A percentile compares a stretch with the other conserved stretches of the same genome.
Evolutionary conservation across 2,888 invertebrate species (phyloP).

Genomic region (Tachina grossa): DNA sequence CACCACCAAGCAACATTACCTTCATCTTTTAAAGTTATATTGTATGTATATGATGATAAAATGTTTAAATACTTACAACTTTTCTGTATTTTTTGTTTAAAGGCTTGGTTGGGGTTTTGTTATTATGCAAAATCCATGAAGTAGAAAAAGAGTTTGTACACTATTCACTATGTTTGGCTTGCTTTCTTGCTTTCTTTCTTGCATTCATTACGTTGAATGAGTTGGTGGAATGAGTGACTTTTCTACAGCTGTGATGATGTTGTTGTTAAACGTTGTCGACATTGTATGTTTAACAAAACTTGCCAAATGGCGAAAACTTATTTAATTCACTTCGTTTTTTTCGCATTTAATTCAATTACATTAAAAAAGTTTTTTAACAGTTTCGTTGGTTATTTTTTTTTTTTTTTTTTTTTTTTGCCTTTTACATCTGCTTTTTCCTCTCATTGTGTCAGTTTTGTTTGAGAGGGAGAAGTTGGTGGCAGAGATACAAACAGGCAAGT

Average conservation of each 20-base stretch:
- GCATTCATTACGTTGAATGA: conserved; percentile 16
- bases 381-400: conserved; percentile 3
- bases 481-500: conserved; percentile 8
- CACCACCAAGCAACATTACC: background rate
- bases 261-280: conserved; percentile 71
- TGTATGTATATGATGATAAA: conserved; percentile 52
- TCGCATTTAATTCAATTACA: conserved; percentile 82
- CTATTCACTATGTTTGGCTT: conserved; percentile 39
- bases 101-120: conserved; percentile 60
- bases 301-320: conserved; percentile 77
- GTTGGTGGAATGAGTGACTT: conserved; percentile 14
- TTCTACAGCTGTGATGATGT: conserved; percentile 42
- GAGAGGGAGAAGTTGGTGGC: background rate
- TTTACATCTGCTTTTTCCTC: conserved; percentile 8
- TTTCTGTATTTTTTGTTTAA: conserved; percentile 27
- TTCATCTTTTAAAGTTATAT: conserved; percentile 31
- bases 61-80: conserved; percentile 69
- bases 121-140: conserved; percentile 75
- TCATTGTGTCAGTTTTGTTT: conserved; percentile 52
- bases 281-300: conserved; percentile 70
- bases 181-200: conserved; percentile 6
- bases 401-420: conserved; percentile 17
- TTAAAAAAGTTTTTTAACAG: conserved; percentile 75
- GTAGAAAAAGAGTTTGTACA: conserved; percentile 72
- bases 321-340: conserved; percentile 82